These are phyloP conservation scores for Dolichotis patagonum DNA, from an alignment of 2,113 vertebrate genomes.

Conservation along the genomic window DNA sequence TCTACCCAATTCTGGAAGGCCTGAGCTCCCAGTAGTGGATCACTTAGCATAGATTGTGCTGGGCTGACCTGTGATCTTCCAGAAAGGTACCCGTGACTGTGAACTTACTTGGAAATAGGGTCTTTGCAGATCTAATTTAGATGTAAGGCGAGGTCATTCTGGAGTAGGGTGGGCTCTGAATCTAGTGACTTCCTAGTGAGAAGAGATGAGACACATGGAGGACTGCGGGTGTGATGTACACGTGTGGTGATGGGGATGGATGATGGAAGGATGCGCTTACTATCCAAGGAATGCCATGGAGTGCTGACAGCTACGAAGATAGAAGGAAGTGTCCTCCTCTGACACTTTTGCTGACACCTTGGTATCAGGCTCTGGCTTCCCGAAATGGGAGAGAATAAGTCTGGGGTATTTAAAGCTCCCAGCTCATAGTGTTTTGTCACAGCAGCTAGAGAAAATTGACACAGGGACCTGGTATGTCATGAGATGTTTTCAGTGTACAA, in stretches of 20 bases:
- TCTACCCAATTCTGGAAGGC: not conserved
- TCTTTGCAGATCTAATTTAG: not conserved
- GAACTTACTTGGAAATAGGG: not conserved
- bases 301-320: not conserved
- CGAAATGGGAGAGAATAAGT: not conserved
- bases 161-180: not conserved
- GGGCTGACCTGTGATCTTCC: not conserved
- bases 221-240: not conserved
- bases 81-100: not conserved
- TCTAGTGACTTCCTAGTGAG: not conserved
- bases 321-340: not conserved
- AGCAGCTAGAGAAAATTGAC: not conserved
- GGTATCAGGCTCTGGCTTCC: not conserved
- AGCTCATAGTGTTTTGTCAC: not conserved
- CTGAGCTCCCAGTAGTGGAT: not conserved
- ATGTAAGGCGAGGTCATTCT: not conserved
- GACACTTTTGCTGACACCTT: fast-evolving
- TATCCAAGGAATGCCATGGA: not conserved
- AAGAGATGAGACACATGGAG: not conserved
- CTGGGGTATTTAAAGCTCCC: not conserved
- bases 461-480: not conserved
- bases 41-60: not conserved
- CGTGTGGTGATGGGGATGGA: fast-evolving
- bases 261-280: not conserved
- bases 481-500: not conserved